Base-by-base conservation (phyloP, 2,888 invertebrate species). In the Ophion slaviceki region DNA sequence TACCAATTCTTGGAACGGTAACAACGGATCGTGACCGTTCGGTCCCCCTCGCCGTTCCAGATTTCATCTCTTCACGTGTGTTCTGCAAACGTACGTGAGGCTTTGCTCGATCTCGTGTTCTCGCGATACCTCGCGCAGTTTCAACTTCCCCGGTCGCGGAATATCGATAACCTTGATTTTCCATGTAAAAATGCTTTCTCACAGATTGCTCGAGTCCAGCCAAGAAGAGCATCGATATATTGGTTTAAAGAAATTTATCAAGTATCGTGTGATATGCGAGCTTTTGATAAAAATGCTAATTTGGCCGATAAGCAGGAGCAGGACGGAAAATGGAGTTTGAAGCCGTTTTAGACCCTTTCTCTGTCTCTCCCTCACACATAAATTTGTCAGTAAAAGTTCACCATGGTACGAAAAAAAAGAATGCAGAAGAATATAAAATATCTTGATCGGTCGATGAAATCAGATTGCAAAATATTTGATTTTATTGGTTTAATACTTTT, bases 21-120 rank as follows among this genome's bases (percentile, higher is more conserved):
- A 80, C 82, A 72, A 47, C 61, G 75, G 70, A 66, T 82, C 79
- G 82, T 82, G 85, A 85, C 79, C 82, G 53, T 28, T 71, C 57
- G 47, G 10, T 76, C 76, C 61, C 47, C 53, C 57, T 53, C 79
- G 53, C 66, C 70, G 66, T 75, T 84, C 36, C 79, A 53, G 76
- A 82, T 79, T 72, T 71, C 36, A 82, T 76, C 67, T 71, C 67
- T 47, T 47, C 61, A 82, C 70, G 67, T 70, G 57, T 75, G 70
- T 82, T 53, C 66, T 47, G 62, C 11, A n/a, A 57, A 82, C 74
- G 75, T 85, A 82, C 81, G 75, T 75, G 81, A 66, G 66, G 10
- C 24, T 76, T 24, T 11, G 71, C 57, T 71, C 57, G 57, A 24
- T 45, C 45, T 20, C 32, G 66, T 64, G 77, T 45, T 28, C 28